phyloP scores from a whole-genome alignment of 2,888 invertebrate genomes.

The Leucoma salicis region DNA sequence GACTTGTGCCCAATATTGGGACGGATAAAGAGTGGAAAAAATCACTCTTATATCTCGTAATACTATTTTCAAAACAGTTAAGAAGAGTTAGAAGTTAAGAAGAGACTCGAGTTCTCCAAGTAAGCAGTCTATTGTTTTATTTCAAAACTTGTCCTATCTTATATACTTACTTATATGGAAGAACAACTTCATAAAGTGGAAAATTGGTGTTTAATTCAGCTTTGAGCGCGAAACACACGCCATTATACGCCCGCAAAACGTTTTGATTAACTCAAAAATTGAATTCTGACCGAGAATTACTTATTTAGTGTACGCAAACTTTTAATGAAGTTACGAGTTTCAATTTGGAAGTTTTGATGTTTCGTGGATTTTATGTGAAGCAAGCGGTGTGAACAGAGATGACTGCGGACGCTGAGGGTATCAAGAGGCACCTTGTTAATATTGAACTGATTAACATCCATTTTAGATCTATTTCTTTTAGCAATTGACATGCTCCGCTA shows the following conservation, averaged over 20 bases:
- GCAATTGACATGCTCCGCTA: no score
- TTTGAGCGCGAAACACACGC: constrained; percentile 13
- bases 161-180: no score
- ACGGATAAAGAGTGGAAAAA: no score
- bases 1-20: no score
- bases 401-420: not conserved
- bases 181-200: constrained; percentile 18
- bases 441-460: not conserved
- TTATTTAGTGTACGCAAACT: constrained; percentile 23
- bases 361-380: not conserved
- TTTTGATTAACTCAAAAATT: constrained; percentile 31
- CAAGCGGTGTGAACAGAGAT: not conserved
- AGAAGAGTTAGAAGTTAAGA: no score
- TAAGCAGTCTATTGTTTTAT: no score
- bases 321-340: constrained; percentile 34
- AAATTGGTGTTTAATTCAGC: constrained; percentile 15
- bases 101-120: no score
- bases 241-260: constrained; percentile 17
- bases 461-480: no score
- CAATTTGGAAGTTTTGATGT: constrained; percentile 9
- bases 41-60: no score
- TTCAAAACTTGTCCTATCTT: no score
- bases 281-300: constrained; percentile 26
- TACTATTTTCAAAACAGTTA: no score
- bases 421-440: not conserved